Percentiles rank a stretch among this genome's conserved stretches.
Evolutionary conservation across 2,888 invertebrate genomes (phyloP).

Genomic region (Fragum whitleyi): DNA sequence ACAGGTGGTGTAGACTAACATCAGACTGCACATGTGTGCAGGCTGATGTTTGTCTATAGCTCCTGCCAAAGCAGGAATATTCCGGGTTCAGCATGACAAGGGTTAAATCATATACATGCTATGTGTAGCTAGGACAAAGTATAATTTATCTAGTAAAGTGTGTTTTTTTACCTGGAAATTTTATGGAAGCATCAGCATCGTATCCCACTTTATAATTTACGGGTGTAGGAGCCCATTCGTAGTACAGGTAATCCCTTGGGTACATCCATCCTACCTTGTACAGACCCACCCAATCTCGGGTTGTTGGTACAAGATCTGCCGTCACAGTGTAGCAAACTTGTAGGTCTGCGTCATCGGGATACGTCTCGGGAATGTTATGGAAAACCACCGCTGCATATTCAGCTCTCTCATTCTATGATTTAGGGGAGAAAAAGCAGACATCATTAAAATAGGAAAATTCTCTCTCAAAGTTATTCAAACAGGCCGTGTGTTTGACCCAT

Average conservation of each 20-base stretch:
- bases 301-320: slow-evolving; percentile 70
- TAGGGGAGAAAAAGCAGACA: slow-evolving; percentile 4
- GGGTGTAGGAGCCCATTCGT: slow-evolving; percentile 79
- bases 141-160: too few species aligned
- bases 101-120: too few species aligned
- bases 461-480: not conserved
- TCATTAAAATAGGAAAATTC: too few species aligned
- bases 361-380: slow-evolving; percentile 80
- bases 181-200: slow-evolving; percentile 73
- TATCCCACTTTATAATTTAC: slow-evolving; percentile 69
- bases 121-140: too few species aligned
- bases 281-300: slow-evolving; percentile 82
- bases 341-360: slow-evolving; percentile 80
- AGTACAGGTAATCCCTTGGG: slow-evolving; percentile 78
- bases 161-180: slow-evolving; percentile 80
- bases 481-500: not conserved
- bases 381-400: slow-evolving; percentile 82
- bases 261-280: slow-evolving; percentile 83
- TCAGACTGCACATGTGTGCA: too few species aligned
- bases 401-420: slow-evolving; percentile 53
- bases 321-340: slow-evolving; percentile 81
- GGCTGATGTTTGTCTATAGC: too few species aligned
- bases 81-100: too few species aligned
- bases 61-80: too few species aligned
- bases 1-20: too few species aligned